Percentiles rank a stretch among this genome's conserved stretches.
Evolutionary conservation across 2,888 invertebrate genomes (phyloP).

Genomic region (Selenia dentaria): DNA sequence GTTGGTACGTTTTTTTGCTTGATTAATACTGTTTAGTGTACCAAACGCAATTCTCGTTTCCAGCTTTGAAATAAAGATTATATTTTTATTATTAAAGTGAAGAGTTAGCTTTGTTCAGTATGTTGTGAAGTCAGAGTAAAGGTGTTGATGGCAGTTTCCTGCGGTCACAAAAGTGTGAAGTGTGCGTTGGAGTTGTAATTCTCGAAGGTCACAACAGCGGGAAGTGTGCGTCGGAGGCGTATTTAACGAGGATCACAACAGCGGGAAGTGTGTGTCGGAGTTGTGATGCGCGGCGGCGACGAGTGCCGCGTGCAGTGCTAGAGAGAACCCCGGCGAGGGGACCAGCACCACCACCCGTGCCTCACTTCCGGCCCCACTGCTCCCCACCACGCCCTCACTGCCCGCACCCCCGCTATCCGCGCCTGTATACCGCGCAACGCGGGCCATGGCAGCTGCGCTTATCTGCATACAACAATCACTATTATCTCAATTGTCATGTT

Average conservation of each 20-base stretch:
- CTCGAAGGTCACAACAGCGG: slow-evolving; percentile 44
- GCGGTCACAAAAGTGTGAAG: no score
- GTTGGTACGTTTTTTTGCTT: no score
- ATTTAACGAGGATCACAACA: slow-evolving; percentile 47
- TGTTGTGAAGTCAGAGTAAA: no score
- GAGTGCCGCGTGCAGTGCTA: slow-evolving; percentile 58
- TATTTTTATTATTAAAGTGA: no score
- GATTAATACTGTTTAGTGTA: no score
- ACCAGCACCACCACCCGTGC: slow-evolving; percentile 49
- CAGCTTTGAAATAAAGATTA: no score
- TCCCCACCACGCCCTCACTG: slow-evolving; percentile 36
- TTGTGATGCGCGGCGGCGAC: slow-evolving; percentile 55
- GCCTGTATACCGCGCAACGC: slow-evolving; percentile 73
- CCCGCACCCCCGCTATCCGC: slow-evolving; percentile 53
- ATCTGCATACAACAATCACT: no score
- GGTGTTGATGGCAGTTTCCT: no score
- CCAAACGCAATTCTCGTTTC: no score
- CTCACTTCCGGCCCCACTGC: slow-evolving; percentile 16
- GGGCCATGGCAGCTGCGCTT: slow-evolving; percentile 67
- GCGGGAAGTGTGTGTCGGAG: slow-evolving; percentile 54
- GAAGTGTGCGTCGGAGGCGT: slow-evolving; percentile 60
- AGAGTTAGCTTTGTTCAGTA: no score
- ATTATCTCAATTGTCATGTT: no score
- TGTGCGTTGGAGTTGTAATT: background rate
- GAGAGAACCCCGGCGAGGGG: slow-evolving; percentile 45